Evolutionary conservation across 2,797 vertebrate genomes (phyloP).

Genomic region (Sitta carolinensis): DNA sequence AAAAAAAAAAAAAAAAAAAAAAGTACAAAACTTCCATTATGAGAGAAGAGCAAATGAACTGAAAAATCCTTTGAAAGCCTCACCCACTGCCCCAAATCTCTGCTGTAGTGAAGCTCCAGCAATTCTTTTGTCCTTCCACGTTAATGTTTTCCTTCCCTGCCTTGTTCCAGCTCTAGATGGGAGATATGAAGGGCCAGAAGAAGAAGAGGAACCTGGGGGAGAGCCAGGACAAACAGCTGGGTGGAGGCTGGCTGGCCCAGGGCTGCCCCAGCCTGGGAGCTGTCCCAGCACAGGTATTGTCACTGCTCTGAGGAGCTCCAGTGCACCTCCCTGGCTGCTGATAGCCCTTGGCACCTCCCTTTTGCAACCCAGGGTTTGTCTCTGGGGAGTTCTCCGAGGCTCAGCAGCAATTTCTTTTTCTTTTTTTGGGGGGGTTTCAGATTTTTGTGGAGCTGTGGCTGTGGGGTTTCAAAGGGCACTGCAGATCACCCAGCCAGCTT

Average conservation of each 20-base stretch:
- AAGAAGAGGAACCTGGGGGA: not conserved
- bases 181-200: not conserved
- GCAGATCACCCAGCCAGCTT: not conserved
- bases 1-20: not conserved
- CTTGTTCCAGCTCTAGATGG: not conserved
- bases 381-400: not conserved
- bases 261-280: not conserved
- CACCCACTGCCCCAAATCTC: not conserved
- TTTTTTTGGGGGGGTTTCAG: not conserved
- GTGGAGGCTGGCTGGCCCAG: not conserved
- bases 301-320: not conserved
- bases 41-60: not conserved
- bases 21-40: not conserved
- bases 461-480: not conserved
- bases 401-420: not conserved
- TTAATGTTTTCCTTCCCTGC: not conserved
- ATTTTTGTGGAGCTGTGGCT: rapidly evolving
- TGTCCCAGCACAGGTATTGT: not conserved
- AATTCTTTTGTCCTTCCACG: not conserved
- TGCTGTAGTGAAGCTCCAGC: not conserved
- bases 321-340: not conserved
- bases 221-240: not conserved
- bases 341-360: not conserved
- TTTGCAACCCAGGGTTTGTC: not conserved
- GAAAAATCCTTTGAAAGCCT: not conserved